phyloP scores from a whole-genome alignment of 92 coral and sea anemone species.

The Phenganax stokvisi region DNA sequence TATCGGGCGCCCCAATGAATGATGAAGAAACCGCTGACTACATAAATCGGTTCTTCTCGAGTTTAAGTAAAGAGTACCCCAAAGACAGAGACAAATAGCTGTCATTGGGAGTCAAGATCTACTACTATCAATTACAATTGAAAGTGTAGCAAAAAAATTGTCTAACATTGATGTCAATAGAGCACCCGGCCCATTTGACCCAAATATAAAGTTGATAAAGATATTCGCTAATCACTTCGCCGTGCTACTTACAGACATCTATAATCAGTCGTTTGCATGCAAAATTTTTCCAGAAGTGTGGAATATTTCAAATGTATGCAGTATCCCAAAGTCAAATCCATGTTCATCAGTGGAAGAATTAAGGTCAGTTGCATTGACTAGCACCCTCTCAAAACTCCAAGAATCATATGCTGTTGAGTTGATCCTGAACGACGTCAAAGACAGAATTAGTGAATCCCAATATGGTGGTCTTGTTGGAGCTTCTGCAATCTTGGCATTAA shows the following conservation, averaged over 20 bases:
- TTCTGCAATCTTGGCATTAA: background rate
- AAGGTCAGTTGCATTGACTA: background rate
- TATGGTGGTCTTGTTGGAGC: background rate
- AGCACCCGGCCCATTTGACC: slow-evolving; percentile 8
- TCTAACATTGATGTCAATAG: background rate
- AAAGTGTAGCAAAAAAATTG: background rate
- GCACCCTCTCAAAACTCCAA: background rate
- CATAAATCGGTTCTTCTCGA: background rate
- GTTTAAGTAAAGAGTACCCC: background rate
- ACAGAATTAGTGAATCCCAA: background rate
- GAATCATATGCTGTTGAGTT: background rate
- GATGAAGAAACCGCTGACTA: too few relatives aligned
- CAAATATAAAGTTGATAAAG: slow-evolving; percentile 2
- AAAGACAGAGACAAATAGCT: background rate
- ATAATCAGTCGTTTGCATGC: too few relatives aligned
- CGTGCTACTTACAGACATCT: too few relatives aligned
- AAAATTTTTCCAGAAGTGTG: too few relatives aligned
- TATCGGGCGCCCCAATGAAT: too few relatives aligned
- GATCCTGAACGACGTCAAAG: too few relatives aligned
- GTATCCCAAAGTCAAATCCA: too few relatives aligned
- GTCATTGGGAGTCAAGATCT: background rate
- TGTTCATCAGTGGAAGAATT: too few relatives aligned
- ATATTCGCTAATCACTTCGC: too few relatives aligned
- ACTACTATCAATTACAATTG: background rate
- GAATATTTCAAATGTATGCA: too few relatives aligned